phyloP scores from a whole-genome alignment of 2,888 invertebrate species.

The Perizoma flavofasciatum region DNA sequence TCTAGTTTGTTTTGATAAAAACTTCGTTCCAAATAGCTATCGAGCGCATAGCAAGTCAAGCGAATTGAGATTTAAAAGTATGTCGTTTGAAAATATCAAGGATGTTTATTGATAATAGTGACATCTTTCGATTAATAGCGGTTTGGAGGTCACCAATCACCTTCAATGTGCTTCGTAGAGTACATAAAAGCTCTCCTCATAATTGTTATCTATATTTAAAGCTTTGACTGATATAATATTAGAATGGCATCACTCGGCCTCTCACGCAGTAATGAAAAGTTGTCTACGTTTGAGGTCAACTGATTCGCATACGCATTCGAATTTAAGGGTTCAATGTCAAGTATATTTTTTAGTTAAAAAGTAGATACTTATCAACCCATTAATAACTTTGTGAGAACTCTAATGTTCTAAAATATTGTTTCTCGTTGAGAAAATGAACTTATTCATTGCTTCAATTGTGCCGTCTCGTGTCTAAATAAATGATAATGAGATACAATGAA shows the following conservation, averaged over 20 bases:
- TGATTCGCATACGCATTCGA: conserved; percentile 45
- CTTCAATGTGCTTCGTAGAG: conserved; percentile 3
- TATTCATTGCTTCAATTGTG: background rate
- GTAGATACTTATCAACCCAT: background rate
- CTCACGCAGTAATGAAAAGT: conserved; percentile 59
- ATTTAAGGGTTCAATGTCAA: conserved; percentile 52
- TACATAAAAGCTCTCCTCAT: conserved; percentile 12
- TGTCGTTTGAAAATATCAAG: conserved; percentile 22
- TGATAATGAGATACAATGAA: conserved; percentile 31
- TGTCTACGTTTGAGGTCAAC: conserved; percentile 60
- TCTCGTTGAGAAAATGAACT: background rate
- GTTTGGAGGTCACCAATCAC: no score
- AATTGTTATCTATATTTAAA: conserved; percentile 9
- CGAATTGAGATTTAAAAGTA: conserved; percentile 20
- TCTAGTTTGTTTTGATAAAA: conserved; percentile 37
- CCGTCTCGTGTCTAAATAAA: conserved; percentile 9
- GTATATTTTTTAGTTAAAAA: conserved; percentile 6
- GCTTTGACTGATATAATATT: conserved; percentile 41
- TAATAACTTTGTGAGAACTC: background rate
- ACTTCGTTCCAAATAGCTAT: conserved; percentile 31
- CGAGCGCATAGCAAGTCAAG: conserved; percentile 21
- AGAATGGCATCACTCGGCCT: conserved; percentile 52
- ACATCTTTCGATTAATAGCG: no score
- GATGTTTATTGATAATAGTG: conserved; percentile 29
- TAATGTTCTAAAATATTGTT: background rate